Base-by-base conservation (phyloP, 2,797 vertebrate genomes). In the Gambusia yucatana region DNA sequence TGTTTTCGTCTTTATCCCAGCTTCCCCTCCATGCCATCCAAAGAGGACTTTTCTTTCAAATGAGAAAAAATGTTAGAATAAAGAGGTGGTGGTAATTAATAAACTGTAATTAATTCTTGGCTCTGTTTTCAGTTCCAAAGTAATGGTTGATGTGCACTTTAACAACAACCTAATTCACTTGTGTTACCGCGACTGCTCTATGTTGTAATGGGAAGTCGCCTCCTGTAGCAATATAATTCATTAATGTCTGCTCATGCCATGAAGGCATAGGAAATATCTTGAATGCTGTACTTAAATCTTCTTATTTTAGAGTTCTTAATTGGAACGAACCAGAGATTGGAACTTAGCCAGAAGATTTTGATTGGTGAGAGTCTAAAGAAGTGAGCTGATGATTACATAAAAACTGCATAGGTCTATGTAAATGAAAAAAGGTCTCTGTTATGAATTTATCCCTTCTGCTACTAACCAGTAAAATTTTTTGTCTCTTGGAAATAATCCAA, bases 41-140 rank as follows among this genome's bases (percentile, higher is more conserved):
- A 22, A 46, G 50, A 55, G 59, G 80, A 50, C 20, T 47, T 67
- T 89, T 82, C 76, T 46, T 85, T 47, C 77, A 79, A 82, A 84
- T 81, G 47, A 17, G 55, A 47, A 47, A 87, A 85, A 83, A 57
- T 46, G 44, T 17, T 65, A 36, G 25, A 80, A 81, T 88, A 75
- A 84, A 85, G 82, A 86, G 30, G 73, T 84, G 52, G 39, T 57
- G 75, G 73, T 89, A 78, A 93, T 91, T 89, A 88, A 91, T 13
- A 77, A 89, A 87, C 80, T 17, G 80, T 87, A 84, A 90, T 92
- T 88, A 89, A 81, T 86, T 76, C 65, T 6, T 44, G 77, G 81
- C 72, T 82, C n/a, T 85, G 75, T 85, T 91, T 90, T 85, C 87
- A 89, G 85, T 91, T 91, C 91, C 85, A 84, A 72, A 70, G 75